Evolutionary conservation across 2,113 vertebrate genomes (phyloP), one percentile per base, ranked within the genome.

Genomic region (Elachura formosa): DNA sequence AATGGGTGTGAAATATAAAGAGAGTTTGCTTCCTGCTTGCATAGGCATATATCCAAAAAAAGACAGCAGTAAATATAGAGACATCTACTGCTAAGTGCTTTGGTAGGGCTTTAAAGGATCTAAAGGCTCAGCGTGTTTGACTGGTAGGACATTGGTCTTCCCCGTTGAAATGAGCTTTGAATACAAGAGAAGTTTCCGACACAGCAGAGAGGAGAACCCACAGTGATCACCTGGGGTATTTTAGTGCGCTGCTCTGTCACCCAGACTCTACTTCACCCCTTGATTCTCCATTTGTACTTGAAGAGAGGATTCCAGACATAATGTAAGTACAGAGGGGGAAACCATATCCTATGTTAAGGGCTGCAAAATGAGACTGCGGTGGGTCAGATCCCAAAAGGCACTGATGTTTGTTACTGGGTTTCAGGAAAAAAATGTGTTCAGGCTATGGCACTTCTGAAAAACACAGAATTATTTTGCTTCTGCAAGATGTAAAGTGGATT

Each of bases 251-350:
- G 49, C 80, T 87, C 80, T 40, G 94, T 92, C 72, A 76, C 49
- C 66, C 64, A 84, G 68, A 72, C 62, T 89, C 93, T 79, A 14
- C 64, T 89, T 67, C 4, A 26, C 68, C 64, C 78, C 68, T 73
- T 64, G 92, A 54, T 54, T 87, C 87, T 67, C 23, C 61, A 7
- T 33, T 55, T 74, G 77, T 77, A 8, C 84, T 73, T 93, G 96
- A 91, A 94, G 83, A 88, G 86, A 87, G 29, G 95, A 94, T 52
- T 38, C 59, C 93, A 85, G 75, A 18, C 2, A 14, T 55, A 66
- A 84, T 92, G 95, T 97, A 93, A 97, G 97, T 97, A 97, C 7
- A 5, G 89, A 94, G 76, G 72, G 90, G 80, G 43, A 89, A 92
- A 89, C n/a, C 38, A 11, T 31, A n/a, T 62, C 69, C 62, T 69